phyloP scores from a whole-genome alignment of 2,797 vertebrate species.

The Okamejei kenojei region DNA sequence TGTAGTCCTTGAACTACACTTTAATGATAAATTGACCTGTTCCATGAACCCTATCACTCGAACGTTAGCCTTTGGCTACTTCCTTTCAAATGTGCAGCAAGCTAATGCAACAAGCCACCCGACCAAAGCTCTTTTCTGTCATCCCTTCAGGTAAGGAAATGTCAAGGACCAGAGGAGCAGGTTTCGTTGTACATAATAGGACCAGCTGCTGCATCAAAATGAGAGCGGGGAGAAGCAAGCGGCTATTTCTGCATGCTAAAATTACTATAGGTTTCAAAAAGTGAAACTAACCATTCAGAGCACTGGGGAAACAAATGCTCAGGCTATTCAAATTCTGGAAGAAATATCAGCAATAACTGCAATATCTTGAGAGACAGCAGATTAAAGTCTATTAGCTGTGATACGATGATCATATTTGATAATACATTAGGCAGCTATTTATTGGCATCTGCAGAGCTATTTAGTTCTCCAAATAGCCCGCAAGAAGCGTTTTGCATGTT shows the following conservation, averaged over 20 bases:
- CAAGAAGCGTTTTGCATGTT: not conserved
- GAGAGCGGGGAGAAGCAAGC: not conserved
- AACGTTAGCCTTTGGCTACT: not conserved
- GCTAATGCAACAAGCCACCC: not conserved
- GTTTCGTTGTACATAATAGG: not conserved
- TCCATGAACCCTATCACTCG: not conserved
- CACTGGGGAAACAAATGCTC: not conserved
- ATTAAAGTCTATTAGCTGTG: not conserved
- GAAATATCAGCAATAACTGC: not conserved
- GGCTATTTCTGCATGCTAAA: slow-evolving; percentile 1
- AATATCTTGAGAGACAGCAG: not conserved
- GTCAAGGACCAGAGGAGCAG: not conserved
- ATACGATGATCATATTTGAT: not conserved
- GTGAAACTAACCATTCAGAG: not conserved
- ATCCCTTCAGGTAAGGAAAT: slow-evolving; percentile 25
- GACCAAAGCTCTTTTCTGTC: not conserved
- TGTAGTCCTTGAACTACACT: not conserved
- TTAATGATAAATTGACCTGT: not conserved
- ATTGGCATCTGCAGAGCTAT: not conserved
- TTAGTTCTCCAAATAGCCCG: not conserved
- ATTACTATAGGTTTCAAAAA: not conserved
- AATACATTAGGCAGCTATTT: too few relatives aligned
- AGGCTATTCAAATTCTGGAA: not conserved
- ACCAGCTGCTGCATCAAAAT: slow-evolving; percentile 22
- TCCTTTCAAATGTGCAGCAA: not conserved